These are phyloP conservation scores for Spongilla lacustris DNA, from an alignment of 37 sponge, comb jelly and placozoan species.

Conservation along the genomic window DNA sequence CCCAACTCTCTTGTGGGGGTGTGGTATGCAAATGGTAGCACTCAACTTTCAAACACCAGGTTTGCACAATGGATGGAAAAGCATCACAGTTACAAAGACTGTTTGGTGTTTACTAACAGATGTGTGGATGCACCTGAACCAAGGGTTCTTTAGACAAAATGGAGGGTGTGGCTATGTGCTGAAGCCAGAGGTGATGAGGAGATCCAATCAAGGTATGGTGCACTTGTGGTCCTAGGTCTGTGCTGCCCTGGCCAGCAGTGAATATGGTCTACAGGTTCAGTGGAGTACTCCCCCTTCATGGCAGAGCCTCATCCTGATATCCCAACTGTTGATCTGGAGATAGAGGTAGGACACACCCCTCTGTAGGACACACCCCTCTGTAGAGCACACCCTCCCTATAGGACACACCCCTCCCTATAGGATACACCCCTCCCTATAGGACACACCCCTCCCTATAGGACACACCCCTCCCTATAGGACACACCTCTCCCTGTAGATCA, in stretches of 20 bases:
- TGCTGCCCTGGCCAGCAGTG: background rate
- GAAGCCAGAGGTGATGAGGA: slow-evolving; percentile 73
- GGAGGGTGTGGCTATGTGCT: slow-evolving; percentile 86
- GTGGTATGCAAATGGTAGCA: slow-evolving; percentile 82
- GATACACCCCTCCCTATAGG: no score
- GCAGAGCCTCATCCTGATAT: slow-evolving; percentile 44
- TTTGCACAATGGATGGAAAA: background rate
- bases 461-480: no score
- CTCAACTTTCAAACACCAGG: slow-evolving; percentile 82
- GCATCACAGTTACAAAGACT: background rate
- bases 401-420: no score
- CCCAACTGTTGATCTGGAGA: slow-evolving; percentile 47
- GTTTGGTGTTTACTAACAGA: slow-evolving; percentile 17
- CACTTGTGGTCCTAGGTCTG: background rate
- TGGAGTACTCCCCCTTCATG: slow-evolving; percentile 35
- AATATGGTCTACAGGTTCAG: slow-evolving; percentile 1
- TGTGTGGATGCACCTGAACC: slow-evolving; percentile 77
- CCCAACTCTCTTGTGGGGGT: slow-evolving; percentile 67
- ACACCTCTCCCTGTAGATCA: slow-evolving; percentile 1
- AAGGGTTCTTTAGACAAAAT: slow-evolving; percentile 79
- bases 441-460: no score
- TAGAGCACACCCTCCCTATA: no score
- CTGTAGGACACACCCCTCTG: no score
- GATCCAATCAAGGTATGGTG: background rate
- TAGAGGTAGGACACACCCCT: slow-evolving; percentile 43